phyloP scores from a whole-genome alignment of 2,113 vertebrate genomes.

The Pedionomus torquatus region DNA sequence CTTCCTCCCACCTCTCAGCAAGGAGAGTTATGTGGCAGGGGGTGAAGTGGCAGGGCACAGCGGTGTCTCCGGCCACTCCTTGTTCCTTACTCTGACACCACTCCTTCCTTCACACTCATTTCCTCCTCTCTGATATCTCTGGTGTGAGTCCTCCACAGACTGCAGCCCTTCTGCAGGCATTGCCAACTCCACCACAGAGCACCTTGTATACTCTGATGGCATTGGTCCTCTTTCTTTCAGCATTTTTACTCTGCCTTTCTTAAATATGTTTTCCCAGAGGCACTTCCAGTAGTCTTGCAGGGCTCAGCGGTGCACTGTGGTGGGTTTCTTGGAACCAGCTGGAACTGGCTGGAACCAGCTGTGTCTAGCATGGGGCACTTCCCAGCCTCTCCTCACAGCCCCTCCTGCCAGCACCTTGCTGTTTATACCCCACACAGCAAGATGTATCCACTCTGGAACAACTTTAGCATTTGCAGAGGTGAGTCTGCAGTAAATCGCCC shows the following conservation, averaged over 20 bases:
- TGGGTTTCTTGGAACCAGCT: fast-evolving
- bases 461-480: background rate
- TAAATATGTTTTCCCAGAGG: background rate
- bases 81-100: background rate
- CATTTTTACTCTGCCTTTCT: background rate
- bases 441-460: background rate
- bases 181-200: background rate
- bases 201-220: background rate
- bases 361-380: fast-evolving
- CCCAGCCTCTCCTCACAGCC: background rate
- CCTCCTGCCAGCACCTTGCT: fast-evolving
- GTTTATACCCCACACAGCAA: fast-evolving
- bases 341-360: fast-evolving
- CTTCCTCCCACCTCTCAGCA: background rate
- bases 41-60: background rate
- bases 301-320: background rate
- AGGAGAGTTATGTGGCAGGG: fast-evolving
- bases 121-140: background rate
- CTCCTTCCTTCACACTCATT: background rate
- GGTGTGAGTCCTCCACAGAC: background rate
- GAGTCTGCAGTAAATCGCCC: background rate
- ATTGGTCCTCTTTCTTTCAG: background rate
- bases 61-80: background rate
- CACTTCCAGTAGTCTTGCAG: fast-evolving
- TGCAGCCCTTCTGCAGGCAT: fast-evolving